Base-by-base conservation (phyloP, 2,797 vertebrate species). In the Psittacula echo region DNA sequence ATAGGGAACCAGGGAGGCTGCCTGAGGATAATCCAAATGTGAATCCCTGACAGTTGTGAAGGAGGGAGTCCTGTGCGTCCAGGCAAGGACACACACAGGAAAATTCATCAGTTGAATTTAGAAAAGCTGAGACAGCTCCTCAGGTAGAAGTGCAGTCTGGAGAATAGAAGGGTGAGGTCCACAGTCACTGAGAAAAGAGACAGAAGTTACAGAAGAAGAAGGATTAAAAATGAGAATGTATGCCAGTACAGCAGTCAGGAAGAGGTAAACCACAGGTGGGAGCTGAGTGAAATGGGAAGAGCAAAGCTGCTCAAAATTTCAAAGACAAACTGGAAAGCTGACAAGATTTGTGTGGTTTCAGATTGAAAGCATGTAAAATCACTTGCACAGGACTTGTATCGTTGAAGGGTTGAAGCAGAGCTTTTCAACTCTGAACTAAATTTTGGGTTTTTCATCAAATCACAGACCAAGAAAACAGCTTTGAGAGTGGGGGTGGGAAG, bases 391-490 rank as follows among this genome's bases (percentile, higher is more conserved):
- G 39, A 67, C 4, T 1, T 11, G 15, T 56, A 67, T 68, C 32
- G 21, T 29, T 72, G 60, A 50, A 48, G 21, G 32, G 24, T 5
- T 84, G 80, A 90, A 83, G 39, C 23, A 92, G 51, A 87, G 9
- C 71, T 94, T 91, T 90, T 60, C 30, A 94, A 39, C 39, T 80
- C 65, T 42, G 65, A 71, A 56, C 18, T 53, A 39, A 42, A 26
- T 72, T 68, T 27, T 34, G 56, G 48, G 15, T 3, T 81, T 96
- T 85, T 84, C 54, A 81, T 80, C 48, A 92, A 93, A 66, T n/a
- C 60, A 39, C 53, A 64, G 45, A 66, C 32, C 51, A 95, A 91
- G 26, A 65, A 84, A 87, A 67, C 22, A 45, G 61, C 83, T 88
- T 83, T 90, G 41, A 48, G 65, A 82, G 27, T 20, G 11, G 14